Conservation (phyloP, 2,113 vertebrate species). For the Speoplatyrhinus poulsoni region DNA sequence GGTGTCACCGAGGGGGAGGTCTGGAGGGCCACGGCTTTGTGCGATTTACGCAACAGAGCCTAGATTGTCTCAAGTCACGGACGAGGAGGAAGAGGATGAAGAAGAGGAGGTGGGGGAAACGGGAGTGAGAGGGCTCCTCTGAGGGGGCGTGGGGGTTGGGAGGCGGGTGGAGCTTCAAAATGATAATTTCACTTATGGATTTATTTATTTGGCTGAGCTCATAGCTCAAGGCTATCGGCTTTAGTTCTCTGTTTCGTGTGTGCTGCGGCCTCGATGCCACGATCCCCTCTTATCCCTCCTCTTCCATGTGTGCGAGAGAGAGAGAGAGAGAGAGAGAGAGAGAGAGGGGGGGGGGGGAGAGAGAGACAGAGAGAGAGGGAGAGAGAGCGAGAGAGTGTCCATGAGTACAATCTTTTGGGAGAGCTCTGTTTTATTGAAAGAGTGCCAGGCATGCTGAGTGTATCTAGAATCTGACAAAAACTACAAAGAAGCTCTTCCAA, state of each 20-base stretch:
- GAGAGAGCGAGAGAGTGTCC: background rate
- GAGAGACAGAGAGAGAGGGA: background rate
- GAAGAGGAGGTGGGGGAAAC: background rate
- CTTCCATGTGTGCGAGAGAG: conserved; percentile 13
- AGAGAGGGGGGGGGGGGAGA: conserved; percentile 14
- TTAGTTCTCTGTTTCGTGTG: conserved; percentile 68
- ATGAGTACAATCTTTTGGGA: conserved; percentile 55
- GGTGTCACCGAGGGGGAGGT: conserved; percentile 32
- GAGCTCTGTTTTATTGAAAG: conserved; percentile 56
- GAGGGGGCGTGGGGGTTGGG: conserved; percentile 42
- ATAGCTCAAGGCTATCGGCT: conserved; percentile 73
- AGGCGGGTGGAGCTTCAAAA: conserved; percentile 64
- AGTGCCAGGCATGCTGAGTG: conserved; percentile 53
- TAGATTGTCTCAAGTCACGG: conserved; percentile 40
- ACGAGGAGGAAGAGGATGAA: conserved; percentile 9
- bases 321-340: background rate
- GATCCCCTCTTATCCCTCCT: conserved; percentile 18
- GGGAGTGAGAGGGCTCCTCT: background rate
- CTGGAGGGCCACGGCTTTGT: conserved; percentile 42
- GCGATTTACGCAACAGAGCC: conserved; percentile 51
- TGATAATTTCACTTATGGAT: conserved; percentile 54
- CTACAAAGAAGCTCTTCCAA: conserved; percentile 42
- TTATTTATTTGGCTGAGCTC: conserved; percentile 70
- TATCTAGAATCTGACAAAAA: conserved; percentile 35
- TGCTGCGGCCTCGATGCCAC: conserved; percentile 58